Conservation (phyloP, 1,140 invertebrate species). For the Druon quercuslanigerum region DNA sequence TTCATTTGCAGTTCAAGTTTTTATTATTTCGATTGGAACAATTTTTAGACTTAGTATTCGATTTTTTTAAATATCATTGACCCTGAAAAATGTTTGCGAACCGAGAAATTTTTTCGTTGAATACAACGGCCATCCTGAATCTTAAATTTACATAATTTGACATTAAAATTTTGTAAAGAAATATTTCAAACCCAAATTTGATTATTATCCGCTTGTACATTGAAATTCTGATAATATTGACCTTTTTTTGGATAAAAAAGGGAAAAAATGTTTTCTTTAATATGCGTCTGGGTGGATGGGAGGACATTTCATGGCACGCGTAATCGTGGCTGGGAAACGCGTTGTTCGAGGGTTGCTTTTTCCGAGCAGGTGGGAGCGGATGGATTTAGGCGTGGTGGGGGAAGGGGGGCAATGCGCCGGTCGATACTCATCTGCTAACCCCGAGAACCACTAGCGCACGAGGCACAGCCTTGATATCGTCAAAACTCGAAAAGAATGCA, state of each 20-base stretch:
- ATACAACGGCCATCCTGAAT: too few species aligned
- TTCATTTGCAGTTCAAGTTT: too few species aligned
- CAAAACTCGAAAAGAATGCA: neutral
- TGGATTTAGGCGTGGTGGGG: neutral
- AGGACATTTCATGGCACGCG: slow-evolving; percentile 4
- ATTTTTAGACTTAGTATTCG: too few species aligned
- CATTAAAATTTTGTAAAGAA: too few species aligned
- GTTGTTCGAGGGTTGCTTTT: slow-evolving; percentile 17
- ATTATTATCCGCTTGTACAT: too few species aligned
- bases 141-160: too few species aligned
- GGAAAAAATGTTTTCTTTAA: neutral
- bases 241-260: neutral
- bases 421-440: slow-evolving; percentile 29
- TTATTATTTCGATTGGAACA: too few species aligned
- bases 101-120: too few species aligned
- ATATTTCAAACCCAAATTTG: too few species aligned
- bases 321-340: slow-evolving; percentile 27
- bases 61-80: too few species aligned
- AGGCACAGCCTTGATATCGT: slow-evolving; percentile 16
- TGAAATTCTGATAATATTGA: too few species aligned
- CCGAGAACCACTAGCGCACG: slow-evolving; percentile 5
- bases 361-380: neutral
- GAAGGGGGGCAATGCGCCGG: slow-evolving; percentile 3
- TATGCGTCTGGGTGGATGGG: neutral
- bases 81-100: too few species aligned